Evolutionary conservation across 2,113 vertebrate species (phyloP).

Genomic region (Pimephales promelas): DNA sequence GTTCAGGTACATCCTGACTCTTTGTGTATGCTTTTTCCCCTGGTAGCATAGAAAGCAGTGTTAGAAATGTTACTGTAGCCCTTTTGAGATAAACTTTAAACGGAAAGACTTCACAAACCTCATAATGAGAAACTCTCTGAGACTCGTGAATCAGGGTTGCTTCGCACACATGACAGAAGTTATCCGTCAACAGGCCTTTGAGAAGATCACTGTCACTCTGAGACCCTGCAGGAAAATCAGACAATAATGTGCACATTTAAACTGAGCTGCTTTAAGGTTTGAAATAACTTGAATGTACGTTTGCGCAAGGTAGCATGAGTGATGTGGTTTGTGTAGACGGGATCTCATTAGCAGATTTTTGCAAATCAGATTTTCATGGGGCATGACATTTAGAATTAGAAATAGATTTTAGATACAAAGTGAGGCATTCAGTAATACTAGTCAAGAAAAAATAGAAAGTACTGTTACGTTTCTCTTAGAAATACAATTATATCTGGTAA

Average conservation of each 20-base stretch:
- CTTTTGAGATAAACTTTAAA: neutral
- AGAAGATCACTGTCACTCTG: conserved; percentile 61
- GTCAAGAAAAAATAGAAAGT: neutral
- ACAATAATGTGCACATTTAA: neutral
- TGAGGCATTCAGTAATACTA: neutral
- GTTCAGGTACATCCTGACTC: conserved; percentile 75
- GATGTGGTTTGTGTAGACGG: neutral
- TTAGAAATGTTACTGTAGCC: neutral
- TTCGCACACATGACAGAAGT: conserved; percentile 83
- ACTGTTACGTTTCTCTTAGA: neutral
- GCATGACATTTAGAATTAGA: neutral
- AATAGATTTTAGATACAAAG: neutral
- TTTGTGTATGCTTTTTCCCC: conserved; percentile 85
- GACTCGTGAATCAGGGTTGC: conserved; percentile 80
- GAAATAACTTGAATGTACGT: neutral
- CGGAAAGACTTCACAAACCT: conserved; percentile 69
- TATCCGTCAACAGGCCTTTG: conserved; percentile 76
- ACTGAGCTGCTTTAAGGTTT: neutral
- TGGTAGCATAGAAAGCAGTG: conserved; percentile 59
- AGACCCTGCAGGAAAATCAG: conserved; percentile 53
- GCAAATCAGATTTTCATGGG: neutral
- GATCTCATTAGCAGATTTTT: neutral
- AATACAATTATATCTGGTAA: neutral
- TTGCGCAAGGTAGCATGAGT: neutral
- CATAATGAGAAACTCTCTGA: conserved; percentile 83